Percentiles rank a stretch among this genome's conserved stretches.
Conservation (phyloP, 2,113 vertebrate genomes). For the Campylomormyrus tamandua region DNA sequence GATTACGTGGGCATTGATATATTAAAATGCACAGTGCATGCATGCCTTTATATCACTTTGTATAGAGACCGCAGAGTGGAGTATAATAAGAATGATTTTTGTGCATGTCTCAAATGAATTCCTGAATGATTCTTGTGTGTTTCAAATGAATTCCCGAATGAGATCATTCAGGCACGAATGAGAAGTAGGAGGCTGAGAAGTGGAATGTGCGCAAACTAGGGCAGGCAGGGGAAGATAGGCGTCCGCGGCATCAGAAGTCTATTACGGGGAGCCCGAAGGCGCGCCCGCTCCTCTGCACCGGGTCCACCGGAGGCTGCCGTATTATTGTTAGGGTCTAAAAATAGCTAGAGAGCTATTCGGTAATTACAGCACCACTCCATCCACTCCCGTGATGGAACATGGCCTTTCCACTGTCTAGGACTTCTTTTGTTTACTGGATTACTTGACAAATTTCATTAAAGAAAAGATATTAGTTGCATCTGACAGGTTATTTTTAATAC, state of each 20-base stretch:
- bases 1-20: not conserved
- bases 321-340: conserved; percentile 18
- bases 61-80: not conserved
- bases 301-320: not conserved
- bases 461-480: not conserved
- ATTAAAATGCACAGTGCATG: not conserved
- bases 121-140: not conserved
- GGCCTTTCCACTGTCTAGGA: not conserved
- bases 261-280: not conserved
- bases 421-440: not conserved
- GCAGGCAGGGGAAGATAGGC: not conserved
- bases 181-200: not conserved
- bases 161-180: not conserved
- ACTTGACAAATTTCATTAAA: not conserved
- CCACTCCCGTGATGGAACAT: not conserved
- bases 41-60: not conserved
- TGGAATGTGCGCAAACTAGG: not conserved
- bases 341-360: conserved; percentile 4
- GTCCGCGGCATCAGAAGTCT: not conserved
- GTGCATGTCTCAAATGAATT: not conserved
- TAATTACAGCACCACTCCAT: conserved; percentile 1
- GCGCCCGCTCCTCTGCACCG: not conserved
- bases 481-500: not conserved
- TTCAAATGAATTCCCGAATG: not conserved
- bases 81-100: not conserved